These are phyloP conservation scores for Macaca mulatta DNA, from an alignment of 2,113 vertebrate species.

Conservation along the genomic window DNA sequence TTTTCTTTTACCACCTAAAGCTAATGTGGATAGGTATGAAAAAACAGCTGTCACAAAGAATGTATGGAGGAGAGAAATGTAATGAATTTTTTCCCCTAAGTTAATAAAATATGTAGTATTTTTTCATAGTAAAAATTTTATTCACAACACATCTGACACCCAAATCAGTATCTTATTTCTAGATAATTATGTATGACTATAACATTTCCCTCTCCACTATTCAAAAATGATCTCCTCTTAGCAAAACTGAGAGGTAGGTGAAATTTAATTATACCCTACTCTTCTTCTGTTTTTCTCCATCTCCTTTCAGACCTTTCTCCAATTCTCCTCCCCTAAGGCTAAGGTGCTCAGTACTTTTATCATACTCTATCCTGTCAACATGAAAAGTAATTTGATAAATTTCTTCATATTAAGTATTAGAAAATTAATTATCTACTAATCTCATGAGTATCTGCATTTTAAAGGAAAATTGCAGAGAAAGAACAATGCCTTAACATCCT, in stretches of 20 bases:
- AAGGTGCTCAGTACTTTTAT: neutral
- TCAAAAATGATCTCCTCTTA: neutral
- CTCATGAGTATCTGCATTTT: conserved; percentile 54
- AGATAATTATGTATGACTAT: neutral
- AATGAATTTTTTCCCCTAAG: neutral
- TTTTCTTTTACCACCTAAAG: neutral
- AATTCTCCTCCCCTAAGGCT: neutral
- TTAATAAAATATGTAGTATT: neutral
- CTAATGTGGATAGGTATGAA: neutral
- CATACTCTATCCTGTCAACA: conserved; percentile 19
- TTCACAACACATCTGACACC: neutral
- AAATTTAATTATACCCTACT: neutral
- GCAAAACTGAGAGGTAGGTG: neutral
- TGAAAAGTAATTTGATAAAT: conserved; percentile 45
- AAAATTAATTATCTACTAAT: conserved; percentile 56
- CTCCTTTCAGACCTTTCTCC: neutral
- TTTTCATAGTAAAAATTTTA: neutral
- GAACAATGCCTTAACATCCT: conserved; percentile 37
- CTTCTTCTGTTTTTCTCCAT: neutral
- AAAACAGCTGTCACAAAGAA: neutral
- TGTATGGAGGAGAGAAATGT: neutral
- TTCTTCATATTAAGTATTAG: conserved; percentile 4
- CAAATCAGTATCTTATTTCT: conserved; percentile 11
- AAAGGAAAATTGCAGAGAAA: conserved; percentile 35
- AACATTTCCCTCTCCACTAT: neutral